Evolutionary conservation across 2,797 vertebrate species (phyloP), one percentile per base, ranked within the genome.

Genomic region (Pangasius djambal): DNA sequence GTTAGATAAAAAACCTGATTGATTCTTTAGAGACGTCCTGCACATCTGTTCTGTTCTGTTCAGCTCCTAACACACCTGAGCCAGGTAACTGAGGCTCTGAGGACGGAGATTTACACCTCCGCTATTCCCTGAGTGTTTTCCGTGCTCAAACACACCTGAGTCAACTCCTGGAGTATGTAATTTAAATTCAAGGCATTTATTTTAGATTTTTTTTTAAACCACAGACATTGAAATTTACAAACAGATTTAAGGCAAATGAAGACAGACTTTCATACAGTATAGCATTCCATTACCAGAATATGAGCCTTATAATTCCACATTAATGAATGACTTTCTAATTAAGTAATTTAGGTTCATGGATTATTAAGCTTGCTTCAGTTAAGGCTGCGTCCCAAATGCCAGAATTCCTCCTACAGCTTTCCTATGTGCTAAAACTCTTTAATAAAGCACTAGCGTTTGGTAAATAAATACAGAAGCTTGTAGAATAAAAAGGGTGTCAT

Each of bases 1-100:
- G 20, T 37, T 37, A 40, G 18, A 69, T 16, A 8, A 37, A 28
- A 40, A 82, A 61, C 12, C 78, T 0, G 31, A 59, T 0, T 22
- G 79, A 83, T 63, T 40, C 81, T 83, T 83, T 28, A 83, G 59
- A 86, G 72, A 37, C 18, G 7, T 52, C 48, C 28, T 37, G n/a
- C 31, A 67, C 86, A 79, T 44, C 52, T 79, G 74, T 52, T 65
- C 37, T 77, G 15, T 16, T 44, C 52, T 79, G 74, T 72, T 40
- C 72, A 63, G 44, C 22, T 81, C 40, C 25, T 22, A 52, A 16
- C 75, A 67, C 75, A 79, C 75, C 75, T 87, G 86, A 87, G 74
- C 59, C 61, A 81, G 77, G 77, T 87, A 67, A 37, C 4, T 37
- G 52, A 16, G 13, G 44, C 48, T 79, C 77, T 12, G 69, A 61